Evolutionary conservation across 1,140 invertebrate genomes (phyloP).

Genomic region (Drosophila trapezifrons): DNA sequence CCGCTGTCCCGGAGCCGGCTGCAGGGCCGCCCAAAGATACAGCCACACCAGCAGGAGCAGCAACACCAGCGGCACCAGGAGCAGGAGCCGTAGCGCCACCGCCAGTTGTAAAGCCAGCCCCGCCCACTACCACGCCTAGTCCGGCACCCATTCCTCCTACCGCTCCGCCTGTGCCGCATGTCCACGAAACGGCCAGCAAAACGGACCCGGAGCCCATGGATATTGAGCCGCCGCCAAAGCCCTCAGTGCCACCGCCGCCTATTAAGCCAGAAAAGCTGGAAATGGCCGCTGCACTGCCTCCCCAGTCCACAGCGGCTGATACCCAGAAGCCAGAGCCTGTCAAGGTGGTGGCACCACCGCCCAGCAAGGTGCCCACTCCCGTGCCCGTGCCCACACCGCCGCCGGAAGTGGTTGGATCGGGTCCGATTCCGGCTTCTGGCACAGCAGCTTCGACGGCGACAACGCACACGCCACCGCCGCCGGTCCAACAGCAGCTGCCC

Average conservation of each 20-base stretch:
- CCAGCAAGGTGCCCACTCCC: conserved; percentile 46
- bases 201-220: conserved; percentile 83
- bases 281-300: conserved; percentile 48
- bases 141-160: conserved; percentile 18
- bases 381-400: conserved; percentile 63
- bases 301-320: conserved; percentile 40
- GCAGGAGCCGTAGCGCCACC: neutral
- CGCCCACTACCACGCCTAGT: conserved; percentile 17
- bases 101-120: conserved; percentile 31
- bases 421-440: conserved; percentile 42
- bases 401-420: conserved; percentile 23
- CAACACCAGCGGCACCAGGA: neutral
- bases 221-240: conserved; percentile 77
- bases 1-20: conserved; percentile 20
- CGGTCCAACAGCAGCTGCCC: conserved; percentile 53
- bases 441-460: conserved; percentile 28
- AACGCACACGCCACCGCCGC: conserved; percentile 60
- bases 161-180: conserved; percentile 26
- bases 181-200: conserved; percentile 72
- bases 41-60: neutral
- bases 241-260: conserved; percentile 68
- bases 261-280: conserved; percentile 65
- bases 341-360: conserved; percentile 22
- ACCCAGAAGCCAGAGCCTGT: conserved; percentile 23
- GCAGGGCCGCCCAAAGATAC: conserved; percentile 13